Percentiles rank a stretch among this genome's conserved stretches.
Conservation (phyloP, 2,888 invertebrate genomes). For the Epistrophe grossulariae region DNA sequence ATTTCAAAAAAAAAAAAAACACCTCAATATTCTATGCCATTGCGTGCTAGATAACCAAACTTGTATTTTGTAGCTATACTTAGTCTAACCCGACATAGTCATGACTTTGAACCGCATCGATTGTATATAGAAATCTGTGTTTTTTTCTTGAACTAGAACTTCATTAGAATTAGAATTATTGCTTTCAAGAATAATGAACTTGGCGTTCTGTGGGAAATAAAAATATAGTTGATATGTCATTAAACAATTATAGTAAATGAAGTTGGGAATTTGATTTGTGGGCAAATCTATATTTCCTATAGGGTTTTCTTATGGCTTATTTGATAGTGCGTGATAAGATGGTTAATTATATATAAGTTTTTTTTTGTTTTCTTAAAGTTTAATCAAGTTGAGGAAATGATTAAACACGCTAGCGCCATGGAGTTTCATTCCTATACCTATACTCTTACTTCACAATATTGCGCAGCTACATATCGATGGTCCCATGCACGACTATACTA, state of each 20-base stretch:
- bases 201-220: neutral
- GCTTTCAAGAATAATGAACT: constrained; percentile 23
- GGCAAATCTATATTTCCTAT: neutral
- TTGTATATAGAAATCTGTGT: neutral
- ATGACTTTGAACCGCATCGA: constrained; percentile 39
- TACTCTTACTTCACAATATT: neutral
- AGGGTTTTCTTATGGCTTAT: neutral
- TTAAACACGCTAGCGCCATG: neutral
- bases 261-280: neutral
- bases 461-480: too few species aligned
- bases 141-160: constrained; percentile 56
- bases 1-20: neutral
- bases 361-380: neutral
- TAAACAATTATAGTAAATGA: constrained; percentile 1
- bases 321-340: constrained; percentile 25
- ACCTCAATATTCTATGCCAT: neutral
- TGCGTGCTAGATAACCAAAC: constrained; percentile 29
- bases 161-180: constrained; percentile 11
- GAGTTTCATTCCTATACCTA: neutral
- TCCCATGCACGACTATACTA: too few species aligned
- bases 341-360: neutral
- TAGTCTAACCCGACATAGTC: neutral
- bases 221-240: neutral
- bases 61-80: neutral
- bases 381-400: constrained; percentile 10